These are phyloP conservation scores for Trichechus manatus DNA, from an alignment of 2,113 vertebrate genomes.

Conservation along the genomic window DNA sequence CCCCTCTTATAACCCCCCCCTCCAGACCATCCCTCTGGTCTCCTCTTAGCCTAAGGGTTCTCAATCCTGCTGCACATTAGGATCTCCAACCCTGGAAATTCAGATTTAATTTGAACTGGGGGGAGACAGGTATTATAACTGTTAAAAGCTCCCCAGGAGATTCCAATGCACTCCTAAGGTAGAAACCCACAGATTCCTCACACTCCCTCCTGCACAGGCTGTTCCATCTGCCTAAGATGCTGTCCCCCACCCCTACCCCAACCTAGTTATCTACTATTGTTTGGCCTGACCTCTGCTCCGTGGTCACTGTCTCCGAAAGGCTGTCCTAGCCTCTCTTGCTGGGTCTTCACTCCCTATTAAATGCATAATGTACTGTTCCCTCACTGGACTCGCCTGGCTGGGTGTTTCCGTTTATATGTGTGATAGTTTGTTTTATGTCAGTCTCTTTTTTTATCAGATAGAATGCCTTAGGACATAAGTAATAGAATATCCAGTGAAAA, in stretches of 20 bases:
- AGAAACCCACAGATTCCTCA: background rate
- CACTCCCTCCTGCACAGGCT: background rate
- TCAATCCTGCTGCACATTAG: background rate
- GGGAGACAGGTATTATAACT: background rate
- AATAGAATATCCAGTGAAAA: background rate
- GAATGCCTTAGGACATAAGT: background rate
- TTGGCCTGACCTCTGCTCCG: background rate
- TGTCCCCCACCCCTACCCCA: background rate
- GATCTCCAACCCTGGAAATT: background rate
- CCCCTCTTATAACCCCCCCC: background rate
- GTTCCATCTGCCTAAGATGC: background rate
- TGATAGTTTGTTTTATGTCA: background rate
- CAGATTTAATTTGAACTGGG: background rate
- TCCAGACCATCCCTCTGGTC: rapidly evolving
- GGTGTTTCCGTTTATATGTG: too few species aligned
- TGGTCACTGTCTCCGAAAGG: background rate
- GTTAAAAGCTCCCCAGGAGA: background rate
- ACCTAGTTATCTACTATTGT: background rate
- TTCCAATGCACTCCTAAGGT: background rate
- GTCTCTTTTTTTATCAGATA: background rate
- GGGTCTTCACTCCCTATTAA: background rate
- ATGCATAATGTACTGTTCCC: rapidly evolving
- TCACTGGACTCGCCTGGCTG: background rate
- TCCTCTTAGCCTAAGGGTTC: background rate
- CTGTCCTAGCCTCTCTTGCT: background rate